These are phyloP conservation scores for Tragulus kanchil DNA, from an alignment of 2,113 vertebrate genomes.

Conservation along the genomic window DNA sequence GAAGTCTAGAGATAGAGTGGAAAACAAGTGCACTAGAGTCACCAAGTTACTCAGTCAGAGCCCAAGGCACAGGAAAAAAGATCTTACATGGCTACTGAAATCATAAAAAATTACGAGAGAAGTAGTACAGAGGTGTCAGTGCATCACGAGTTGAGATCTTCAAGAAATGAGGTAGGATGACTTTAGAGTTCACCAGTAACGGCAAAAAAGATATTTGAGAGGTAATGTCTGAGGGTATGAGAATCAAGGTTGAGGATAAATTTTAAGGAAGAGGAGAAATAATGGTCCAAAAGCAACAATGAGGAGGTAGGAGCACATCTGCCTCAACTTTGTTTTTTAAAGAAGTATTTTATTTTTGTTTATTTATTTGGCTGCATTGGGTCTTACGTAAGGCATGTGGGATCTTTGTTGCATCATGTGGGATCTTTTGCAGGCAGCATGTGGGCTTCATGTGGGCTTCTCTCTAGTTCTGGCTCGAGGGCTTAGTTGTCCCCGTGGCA, in stretches of 20 bases:
- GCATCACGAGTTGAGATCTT: not conserved
- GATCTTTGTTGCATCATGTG: not conserved
- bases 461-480: not conserved
- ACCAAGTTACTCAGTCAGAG: not conserved
- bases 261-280: not conserved
- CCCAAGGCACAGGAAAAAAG: not conserved
- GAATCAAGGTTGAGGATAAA: not conserved
- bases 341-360: too few relatives aligned
- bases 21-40: not conserved
- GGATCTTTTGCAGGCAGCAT: not conserved
- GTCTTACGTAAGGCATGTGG: not conserved
- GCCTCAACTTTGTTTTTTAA: not conserved
- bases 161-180: not conserved
- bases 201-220: not conserved
- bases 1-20: not conserved
- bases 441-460: not conserved
- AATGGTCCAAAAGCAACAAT: not conserved
- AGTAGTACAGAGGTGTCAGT: not conserved
- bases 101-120: not conserved
- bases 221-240: not conserved
- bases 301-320: not conserved
- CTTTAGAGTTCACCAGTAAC: not conserved
- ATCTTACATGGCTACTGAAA: too few relatives aligned
- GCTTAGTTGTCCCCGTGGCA: not conserved
- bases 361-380: not conserved